Evolutionary conservation across 64 coral and sea anemone genomes (phyloP), one percentile per base, ranked within the genome.

Genomic region (Stichodactyla helianthus): DNA sequence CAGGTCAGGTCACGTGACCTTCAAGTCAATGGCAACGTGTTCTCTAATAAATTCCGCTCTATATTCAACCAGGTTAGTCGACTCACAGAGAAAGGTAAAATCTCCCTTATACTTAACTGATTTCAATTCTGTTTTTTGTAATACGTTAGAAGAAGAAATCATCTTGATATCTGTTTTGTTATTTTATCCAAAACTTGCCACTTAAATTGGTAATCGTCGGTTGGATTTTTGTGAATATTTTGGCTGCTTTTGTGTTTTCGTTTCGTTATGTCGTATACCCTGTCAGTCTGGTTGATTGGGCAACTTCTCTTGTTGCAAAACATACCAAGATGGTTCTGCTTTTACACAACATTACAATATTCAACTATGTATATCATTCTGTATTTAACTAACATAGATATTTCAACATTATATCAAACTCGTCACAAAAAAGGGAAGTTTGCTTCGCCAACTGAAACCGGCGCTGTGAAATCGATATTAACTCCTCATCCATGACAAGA

Each of bases 21-120:
- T 13, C 78, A 81, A 54, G 50, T 81, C 78, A 81, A 81, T 81
- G 78, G 78, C 78, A 81, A 81, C 78, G 78, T 81, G 78, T 81
- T 81, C 78, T 81, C 68, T 31, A 26, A 74, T 74, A 74, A 31
- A 74, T 74, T 74, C 68, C 68, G 68, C 68, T 74, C 68, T 25
- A 74, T 74, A n/a, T 74, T 74, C 68, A 74, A 74, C 68, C 25
- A 74, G 68, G 68, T 74, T 74, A 74, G 68, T 74, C 68, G 68
- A 74, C 68, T 35, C 68, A 74, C 68, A 74, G 68, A 74, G 31
- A 74, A 74, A 74, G 68, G 68, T 74, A 74, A 74, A 74, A 31
- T 74, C 4, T 74, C 68, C 68, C 27, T 74, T n/a, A 74, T 27
- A 74, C 68, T 74, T 31, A 23, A 8, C 68, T 74, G 25, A 74